Evolutionary conservation across 2,888 invertebrate species (phyloP), one percentile per base, ranked within the genome.

Genomic region (Oscheius onirici): DNA sequence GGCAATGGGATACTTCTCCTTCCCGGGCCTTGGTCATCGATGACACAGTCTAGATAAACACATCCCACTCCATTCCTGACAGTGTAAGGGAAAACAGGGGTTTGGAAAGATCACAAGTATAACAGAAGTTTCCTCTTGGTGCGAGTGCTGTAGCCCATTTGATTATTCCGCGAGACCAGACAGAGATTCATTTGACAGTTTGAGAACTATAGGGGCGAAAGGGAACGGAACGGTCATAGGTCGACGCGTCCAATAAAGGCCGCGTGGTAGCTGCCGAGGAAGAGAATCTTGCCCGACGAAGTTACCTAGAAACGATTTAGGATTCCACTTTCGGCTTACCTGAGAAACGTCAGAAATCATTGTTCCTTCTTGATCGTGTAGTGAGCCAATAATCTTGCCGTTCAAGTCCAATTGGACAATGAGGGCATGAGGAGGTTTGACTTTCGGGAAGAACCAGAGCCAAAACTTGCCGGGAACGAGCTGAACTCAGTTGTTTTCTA

Each of bases 301-400:
- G 78, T 74, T 3, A 77, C 80, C 82, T 82, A 40, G 49, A 80
- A 71, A 66, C 11, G n/a, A 2, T 8, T 34, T 6, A 34, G 34
- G 8, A 24, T 54, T 40, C n/a, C 8, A 28, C n/a, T 3, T 17
- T 11, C 11, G n/a, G 3, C 22, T 20, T 13, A 84, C 84, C 75
- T 85, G 84, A 13, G 83, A 84, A 1, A 82, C 79, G 44, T 82
- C 83, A 17, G 74, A 72, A 24, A 86, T 69, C 3, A 69, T 58
- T n/a, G 74, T 72, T 44, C 84, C 85, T 10, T 71, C 72, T 1
- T 75, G 77, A 66, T 86, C 86, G 49, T 86, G 86, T n/a, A 79
- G 76, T 28, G 82, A 75, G 60, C 80, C 71, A 43, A 86, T 58
- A 40, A 83, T 78, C 52, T 83, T 72, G 20, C 86, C 86, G 2